These are phyloP conservation scores for Egretta garzetta DNA, from an alignment of 2,113 vertebrate species.

Conservation along the genomic window DNA sequence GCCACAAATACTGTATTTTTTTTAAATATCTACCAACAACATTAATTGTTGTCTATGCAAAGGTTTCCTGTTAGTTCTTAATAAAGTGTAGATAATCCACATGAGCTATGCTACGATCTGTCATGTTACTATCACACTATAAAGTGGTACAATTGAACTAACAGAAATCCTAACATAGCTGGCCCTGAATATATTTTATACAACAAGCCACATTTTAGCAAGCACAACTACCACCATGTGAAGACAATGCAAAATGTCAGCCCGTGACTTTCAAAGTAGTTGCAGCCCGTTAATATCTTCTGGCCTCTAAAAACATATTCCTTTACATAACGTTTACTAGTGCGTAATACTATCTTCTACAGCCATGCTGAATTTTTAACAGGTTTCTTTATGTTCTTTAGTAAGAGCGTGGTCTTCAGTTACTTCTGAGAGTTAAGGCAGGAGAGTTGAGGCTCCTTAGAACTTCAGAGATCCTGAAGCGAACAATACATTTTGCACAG, in stretches of 20 bases:
- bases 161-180: background rate
- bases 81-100: background rate
- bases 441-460: background rate
- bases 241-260: background rate
- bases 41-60: background rate
- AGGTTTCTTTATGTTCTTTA: background rate
- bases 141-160: background rate
- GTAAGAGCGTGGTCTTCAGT: background rate
- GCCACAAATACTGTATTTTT: background rate
- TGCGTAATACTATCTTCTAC: background rate
- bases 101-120: background rate
- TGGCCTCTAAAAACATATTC: background rate
- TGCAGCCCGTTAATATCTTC: background rate
- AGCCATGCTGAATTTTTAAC: background rate
- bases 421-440: background rate
- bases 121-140: background rate
- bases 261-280: background rate
- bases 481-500: background rate
- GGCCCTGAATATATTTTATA: background rate
- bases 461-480: background rate
- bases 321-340: background rate
- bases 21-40: background rate
- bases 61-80: background rate
- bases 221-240: background rate
- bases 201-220: background rate